Percentiles rank a stretch among this genome's conserved stretches.
These are phyloP conservation scores for Pyrrhosoma nymphula DNA, from an alignment of 2,888 invertebrate genomes.

Conservation along the genomic window DNA sequence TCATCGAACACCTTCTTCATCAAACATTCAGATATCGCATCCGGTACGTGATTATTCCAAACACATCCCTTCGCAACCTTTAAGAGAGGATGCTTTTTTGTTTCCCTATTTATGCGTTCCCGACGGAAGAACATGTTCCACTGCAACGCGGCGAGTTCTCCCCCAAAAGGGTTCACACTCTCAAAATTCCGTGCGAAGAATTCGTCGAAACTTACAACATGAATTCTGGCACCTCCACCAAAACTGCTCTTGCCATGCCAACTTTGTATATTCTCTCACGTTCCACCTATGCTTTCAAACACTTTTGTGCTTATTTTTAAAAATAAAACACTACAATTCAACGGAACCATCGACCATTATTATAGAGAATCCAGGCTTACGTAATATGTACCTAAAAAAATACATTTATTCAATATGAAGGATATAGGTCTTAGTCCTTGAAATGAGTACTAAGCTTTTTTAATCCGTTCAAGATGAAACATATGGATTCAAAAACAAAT, in stretches of 20 bases:
- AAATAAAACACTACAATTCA: too few relatives aligned
- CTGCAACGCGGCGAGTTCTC: background rate
- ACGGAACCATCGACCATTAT: too few relatives aligned
- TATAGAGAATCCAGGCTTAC: too few relatives aligned
- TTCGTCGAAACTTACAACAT: background rate
- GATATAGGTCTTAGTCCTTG: too few relatives aligned
- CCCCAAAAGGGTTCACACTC: background rate
- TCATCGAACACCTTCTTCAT: background rate
- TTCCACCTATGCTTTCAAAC: too few relatives aligned
- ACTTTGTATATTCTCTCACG: background rate
- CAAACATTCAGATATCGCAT: background rate
- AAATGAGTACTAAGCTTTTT: too few relatives aligned
- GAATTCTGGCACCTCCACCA: background rate
- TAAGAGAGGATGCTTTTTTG: background rate
- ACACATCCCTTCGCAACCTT: background rate
- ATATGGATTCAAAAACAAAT: too few relatives aligned
- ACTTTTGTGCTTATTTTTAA: too few relatives aligned
- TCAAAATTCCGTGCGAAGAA: slow-evolving; percentile 10
- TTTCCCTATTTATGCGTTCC: background rate
- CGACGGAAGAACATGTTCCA: background rate
- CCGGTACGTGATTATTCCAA: background rate
- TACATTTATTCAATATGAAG: too few relatives aligned
- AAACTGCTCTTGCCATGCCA: background rate
- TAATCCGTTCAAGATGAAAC: too few relatives aligned
- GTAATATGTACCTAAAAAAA: too few relatives aligned